Evolutionary conservation across 2,888 invertebrate species (phyloP).

Genomic region (Hesperia comma): DNA sequence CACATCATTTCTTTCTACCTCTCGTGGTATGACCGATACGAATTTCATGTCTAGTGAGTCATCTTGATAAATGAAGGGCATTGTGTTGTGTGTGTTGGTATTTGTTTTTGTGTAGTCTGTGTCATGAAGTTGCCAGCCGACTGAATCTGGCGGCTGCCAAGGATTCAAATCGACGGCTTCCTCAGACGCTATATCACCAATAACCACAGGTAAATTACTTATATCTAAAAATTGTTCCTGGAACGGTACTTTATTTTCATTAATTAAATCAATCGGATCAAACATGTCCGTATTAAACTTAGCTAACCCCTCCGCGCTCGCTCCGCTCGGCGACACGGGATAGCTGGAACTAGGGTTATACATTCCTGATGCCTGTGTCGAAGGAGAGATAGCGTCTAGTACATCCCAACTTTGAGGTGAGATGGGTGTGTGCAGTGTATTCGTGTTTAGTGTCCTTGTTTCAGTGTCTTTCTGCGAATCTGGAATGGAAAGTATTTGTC

Average conservation of each 20-base stretch:
- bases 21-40: slow-evolving; percentile 67
- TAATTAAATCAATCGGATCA: slow-evolving; percentile 49
- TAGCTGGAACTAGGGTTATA: slow-evolving; percentile 60
- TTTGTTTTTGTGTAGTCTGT: slow-evolving; percentile 58
- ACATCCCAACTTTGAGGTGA: slow-evolving; percentile 75
- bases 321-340: slow-evolving; percentile 63
- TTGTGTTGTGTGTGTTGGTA: slow-evolving; percentile 58
- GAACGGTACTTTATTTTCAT: slow-evolving; percentile 53
- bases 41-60: slow-evolving; percentile 70
- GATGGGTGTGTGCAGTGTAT: slow-evolving; percentile 74
- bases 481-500: slow-evolving; percentile 46
- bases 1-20: slow-evolving; percentile 67
- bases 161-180: slow-evolving; percentile 55
- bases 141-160: slow-evolving; percentile 55
- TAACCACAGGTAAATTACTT: slow-evolving; percentile 69
- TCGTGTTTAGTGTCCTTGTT: slow-evolving; percentile 71
- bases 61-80: slow-evolving; percentile 73
- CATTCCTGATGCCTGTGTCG: slow-evolving; percentile 62
- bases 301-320: slow-evolving; percentile 57
- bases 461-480: slow-evolving; percentile 66
- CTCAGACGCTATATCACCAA: slow-evolving; percentile 66
- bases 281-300: slow-evolving; percentile 55
- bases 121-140: slow-evolving; percentile 59
- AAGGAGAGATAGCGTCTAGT: slow-evolving; percentile 68
- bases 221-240: slow-evolving; percentile 70